A percentile compares a stretch with the other conserved stretches of the same genome.
These are phyloP conservation scores for Ptychobarbus kaznakovi DNA, from an alignment of 2,797 vertebrate species.

Conservation along the genomic window DNA sequence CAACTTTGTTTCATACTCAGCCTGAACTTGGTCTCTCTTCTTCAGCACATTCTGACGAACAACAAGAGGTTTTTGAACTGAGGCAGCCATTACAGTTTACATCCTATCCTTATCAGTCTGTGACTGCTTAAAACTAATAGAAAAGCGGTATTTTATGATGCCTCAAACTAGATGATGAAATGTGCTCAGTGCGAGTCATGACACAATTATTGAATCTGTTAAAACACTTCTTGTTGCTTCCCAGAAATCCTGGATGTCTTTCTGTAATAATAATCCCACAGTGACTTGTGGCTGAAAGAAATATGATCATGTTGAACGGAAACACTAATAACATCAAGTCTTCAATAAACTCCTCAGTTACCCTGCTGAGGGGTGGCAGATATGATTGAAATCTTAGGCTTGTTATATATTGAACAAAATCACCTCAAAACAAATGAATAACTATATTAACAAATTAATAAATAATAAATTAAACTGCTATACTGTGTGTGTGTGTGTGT, in stretches of 20 bases:
- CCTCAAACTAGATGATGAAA: background rate
- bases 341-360: background rate
- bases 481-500: too few species aligned
- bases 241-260: conserved; percentile 24
- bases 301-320: conserved; percentile 19
- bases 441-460: background rate
- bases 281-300: conserved; percentile 15
- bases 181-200: background rate
- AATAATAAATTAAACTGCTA: too few species aligned
- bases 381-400: background rate
- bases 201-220: conserved; percentile 32
- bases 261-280: conserved; percentile 23
- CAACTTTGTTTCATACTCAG: conserved; percentile 93
- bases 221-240: conserved; percentile 6
- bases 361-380: background rate
- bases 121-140: background rate
- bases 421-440: background rate
- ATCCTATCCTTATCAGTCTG: background rate
- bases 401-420: too few species aligned
- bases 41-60: conserved; percentile 87
- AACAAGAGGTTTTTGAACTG: conserved; percentile 22
- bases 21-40: conserved; percentile 96
- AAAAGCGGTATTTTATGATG: background rate
- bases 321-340: conserved; percentile 31
- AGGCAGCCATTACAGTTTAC: background rate